A percentile compares a stretch with the other conserved stretches of the same genome.
These are phyloP conservation scores for Hydraecia micacea DNA, from an alignment of 2,888 invertebrate species.

Conservation along the genomic window DNA sequence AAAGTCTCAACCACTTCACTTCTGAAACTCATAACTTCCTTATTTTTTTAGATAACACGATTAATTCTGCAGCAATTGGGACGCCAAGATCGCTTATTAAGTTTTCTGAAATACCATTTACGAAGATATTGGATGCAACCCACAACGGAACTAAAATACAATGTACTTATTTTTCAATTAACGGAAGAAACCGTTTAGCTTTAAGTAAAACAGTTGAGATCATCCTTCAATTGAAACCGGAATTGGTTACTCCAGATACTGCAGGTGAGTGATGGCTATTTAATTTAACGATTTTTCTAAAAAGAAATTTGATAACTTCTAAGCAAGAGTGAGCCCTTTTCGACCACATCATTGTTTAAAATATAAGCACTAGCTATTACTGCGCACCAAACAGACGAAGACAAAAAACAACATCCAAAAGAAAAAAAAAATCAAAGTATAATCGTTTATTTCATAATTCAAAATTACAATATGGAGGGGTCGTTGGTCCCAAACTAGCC, in stretches of 20 bases:
- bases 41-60: neutral
- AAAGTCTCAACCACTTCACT: neutral
- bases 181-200: accelerated
- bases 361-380: neutral
- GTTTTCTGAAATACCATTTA: neutral
- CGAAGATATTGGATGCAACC: neutral
- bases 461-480: too few species aligned
- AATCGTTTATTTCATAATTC: too few species aligned
- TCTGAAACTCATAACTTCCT: neutral
- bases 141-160: slow-evolving; percentile 3
- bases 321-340: neutral
- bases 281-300: neutral
- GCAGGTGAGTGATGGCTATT: slow-evolving; percentile 14
- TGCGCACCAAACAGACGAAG: neutral
- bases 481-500: too few species aligned
- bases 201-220: neutral
- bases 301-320: neutral
- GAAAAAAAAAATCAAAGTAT: too few species aligned
- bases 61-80: accelerated
- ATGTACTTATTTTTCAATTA: slow-evolving; percentile 4
- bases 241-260: neutral
- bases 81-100: accelerated
- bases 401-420: neutral
- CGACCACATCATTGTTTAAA: neutral
- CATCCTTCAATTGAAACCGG: slow-evolving; percentile 10